Conservation (phyloP, 2,113 vertebrate genomes). For the Myocastor coypus region DNA sequence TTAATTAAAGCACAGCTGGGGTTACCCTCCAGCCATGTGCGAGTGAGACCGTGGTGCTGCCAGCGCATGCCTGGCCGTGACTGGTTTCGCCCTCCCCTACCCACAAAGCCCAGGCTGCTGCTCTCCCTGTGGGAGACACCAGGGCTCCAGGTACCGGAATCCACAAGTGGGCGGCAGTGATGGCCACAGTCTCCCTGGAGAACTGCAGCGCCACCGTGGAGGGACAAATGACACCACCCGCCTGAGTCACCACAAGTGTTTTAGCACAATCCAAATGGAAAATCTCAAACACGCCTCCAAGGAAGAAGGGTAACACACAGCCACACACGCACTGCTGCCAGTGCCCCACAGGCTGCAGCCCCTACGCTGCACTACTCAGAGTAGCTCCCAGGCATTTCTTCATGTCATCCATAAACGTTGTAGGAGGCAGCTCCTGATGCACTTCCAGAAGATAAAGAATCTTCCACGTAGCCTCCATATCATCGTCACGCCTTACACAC, state of each 20-base stretch:
- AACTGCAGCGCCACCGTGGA: too few species aligned
- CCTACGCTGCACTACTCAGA: neutral
- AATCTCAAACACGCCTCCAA: neutral
- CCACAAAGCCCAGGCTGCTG: neutral
- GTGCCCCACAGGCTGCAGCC: neutral
- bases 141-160: neutral
- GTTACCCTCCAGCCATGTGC: conserved; percentile 37
- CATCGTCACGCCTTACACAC: neutral
- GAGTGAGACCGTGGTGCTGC: neutral
- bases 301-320: neutral
- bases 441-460: neutral
- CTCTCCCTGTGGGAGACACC: neutral
- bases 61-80: neutral
- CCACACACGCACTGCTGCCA: rapidly evolving
- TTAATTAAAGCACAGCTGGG: conserved; percentile 75
- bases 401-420: neutral
- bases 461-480: neutral
- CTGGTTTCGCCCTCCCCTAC: neutral
- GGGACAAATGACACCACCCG: neutral
- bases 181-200: neutral
- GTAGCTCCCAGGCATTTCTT: neutral
- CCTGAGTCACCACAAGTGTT: neutral
- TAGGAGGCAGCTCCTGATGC: neutral
- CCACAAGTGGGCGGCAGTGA: neutral
- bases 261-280: neutral